These are phyloP conservation scores for Lasius fuliginosus DNA, from an alignment of 2,888 invertebrate species.

Conservation along the genomic window DNA sequence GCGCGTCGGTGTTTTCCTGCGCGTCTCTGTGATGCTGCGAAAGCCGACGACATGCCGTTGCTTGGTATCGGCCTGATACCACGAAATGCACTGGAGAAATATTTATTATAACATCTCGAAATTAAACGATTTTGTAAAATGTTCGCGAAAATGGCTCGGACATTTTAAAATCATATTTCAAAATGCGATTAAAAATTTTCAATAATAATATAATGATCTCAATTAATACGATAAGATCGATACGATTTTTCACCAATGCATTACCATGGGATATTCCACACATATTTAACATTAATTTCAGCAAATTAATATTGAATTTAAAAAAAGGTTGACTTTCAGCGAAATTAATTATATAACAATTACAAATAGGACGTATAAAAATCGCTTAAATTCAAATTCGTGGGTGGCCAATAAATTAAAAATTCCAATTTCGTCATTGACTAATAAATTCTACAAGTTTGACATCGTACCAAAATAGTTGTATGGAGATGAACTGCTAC, in stretches of 20 bases:
- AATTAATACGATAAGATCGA: background rate
- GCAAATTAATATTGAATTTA: too few species aligned
- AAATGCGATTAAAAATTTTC: background rate
- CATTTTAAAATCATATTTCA: background rate
- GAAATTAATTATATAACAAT: background rate
- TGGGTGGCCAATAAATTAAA: background rate
- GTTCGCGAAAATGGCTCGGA: background rate
- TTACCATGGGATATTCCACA: too few species aligned
- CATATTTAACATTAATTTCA: too few species aligned
- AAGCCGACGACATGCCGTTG: constrained; percentile 18
- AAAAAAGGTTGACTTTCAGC: background rate
- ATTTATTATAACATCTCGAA: background rate
- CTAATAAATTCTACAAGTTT: constrained; percentile 16
- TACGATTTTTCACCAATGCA: background rate
- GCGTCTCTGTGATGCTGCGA: constrained; percentile 51
- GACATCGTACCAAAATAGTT: background rate
- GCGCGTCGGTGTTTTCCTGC: constrained; percentile 65
- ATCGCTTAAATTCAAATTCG: background rate
- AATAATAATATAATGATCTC: background rate
- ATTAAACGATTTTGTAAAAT: background rate
- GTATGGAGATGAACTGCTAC: constrained; percentile 18
- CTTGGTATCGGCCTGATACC: constrained; percentile 17
- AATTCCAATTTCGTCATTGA: background rate
- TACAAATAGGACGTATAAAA: background rate
- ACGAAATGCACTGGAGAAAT: background rate